Evolutionary conservation across 2,888 invertebrate genomes (phyloP).

Genomic region (Plagodis pulveraria): DNA sequence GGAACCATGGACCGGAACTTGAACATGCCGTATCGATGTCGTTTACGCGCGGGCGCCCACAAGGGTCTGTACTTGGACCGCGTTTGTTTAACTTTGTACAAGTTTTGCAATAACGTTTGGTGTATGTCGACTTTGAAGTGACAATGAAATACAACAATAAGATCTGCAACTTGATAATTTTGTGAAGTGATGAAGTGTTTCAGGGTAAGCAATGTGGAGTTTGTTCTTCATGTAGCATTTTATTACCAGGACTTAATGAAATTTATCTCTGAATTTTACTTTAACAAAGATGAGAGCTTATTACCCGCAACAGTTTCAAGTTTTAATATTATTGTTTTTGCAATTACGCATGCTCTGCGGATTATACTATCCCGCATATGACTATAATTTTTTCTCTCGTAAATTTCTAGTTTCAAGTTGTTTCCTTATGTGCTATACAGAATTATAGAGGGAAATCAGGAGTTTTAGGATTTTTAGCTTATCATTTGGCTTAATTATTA

Average conservation of each 20-base stretch:
- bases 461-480: conserved; percentile 23
- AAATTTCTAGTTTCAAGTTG: conserved; percentile 23
- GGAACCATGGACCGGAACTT: conserved; percentile 14
- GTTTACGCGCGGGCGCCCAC: conserved; percentile 29
- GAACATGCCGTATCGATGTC: conserved; percentile 23
- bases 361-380: no score
- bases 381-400: no score
- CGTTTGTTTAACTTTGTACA: conserved; percentile 35
- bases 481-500: conserved; percentile 41
- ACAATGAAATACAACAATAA: conserved; percentile 9
- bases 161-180: not conserved
- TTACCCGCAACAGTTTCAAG: conserved; percentile 6
- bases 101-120: conserved; percentile 31
- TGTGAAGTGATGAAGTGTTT: not conserved
- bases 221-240: not conserved
- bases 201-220: not conserved
- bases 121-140: conserved; percentile 22
- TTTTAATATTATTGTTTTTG: no score
- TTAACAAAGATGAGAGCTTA: conserved; percentile 15
- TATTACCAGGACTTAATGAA: not conserved
- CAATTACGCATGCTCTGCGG: no score
- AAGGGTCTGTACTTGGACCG: conserved; percentile 27
- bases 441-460: conserved; percentile 47
- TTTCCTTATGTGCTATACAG: conserved; percentile 34
- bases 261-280: not conserved